phyloP scores from a whole-genome alignment of 92 coral and sea anemone species.

The Zoanthus sociatus region DNA sequence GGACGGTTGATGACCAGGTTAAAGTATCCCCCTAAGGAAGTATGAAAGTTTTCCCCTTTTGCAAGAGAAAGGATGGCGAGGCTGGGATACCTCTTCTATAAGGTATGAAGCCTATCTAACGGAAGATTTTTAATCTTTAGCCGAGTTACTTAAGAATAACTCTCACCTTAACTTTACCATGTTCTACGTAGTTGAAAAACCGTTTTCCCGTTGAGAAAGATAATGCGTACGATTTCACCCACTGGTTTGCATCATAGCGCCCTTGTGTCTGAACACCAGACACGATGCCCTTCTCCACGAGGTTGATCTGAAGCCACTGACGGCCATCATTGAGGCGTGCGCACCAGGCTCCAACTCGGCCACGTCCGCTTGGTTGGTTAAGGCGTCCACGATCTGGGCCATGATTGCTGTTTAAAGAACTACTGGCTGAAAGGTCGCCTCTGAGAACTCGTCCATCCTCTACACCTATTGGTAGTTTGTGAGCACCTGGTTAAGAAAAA shows the following conservation, averaged over 20 bases:
- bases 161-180: conserved; percentile 71
- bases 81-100: too few relatives aligned
- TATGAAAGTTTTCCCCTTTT: too few relatives aligned
- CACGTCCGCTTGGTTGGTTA: conserved; percentile 42
- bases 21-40: too few relatives aligned
- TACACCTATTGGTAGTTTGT: conserved; percentile 70
- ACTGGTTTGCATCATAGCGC: conserved; percentile 68
- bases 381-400: conserved; percentile 80
- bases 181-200: conserved; percentile 57
- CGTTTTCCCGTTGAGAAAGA: conserved; percentile 60
- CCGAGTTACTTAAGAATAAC: not conserved
- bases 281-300: conserved; percentile 56
- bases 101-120: too few relatives aligned
- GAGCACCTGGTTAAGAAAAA: conserved; percentile 3
- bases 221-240: conserved; percentile 68
- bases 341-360: conserved; percentile 76
- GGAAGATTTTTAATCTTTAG: too few relatives aligned
- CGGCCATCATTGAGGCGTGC: conserved; percentile 54
- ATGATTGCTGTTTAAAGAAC: conserved; percentile 58
- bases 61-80: too few relatives aligned
- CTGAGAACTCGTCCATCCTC: conserved; percentile 68
- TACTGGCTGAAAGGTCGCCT: conserved; percentile 69
- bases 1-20: too few relatives aligned
- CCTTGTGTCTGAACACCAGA: conserved; percentile 79
- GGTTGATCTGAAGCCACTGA: conserved; percentile 76